phyloP scores from a whole-genome alignment of 2,113 vertebrate species.

The Cyprinodon variegatus region DNA sequence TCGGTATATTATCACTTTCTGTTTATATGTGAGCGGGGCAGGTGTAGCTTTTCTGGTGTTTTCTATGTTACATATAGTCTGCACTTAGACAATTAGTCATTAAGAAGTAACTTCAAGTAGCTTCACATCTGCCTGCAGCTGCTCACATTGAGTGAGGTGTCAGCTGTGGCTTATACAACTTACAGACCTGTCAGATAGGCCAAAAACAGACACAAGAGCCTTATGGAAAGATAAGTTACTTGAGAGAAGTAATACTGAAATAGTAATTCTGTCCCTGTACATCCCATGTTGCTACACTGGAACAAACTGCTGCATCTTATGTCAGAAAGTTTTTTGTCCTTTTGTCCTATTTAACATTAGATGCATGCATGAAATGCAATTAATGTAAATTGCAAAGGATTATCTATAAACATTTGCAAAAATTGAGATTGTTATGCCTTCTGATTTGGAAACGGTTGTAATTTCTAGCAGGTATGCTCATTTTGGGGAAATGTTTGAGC shows the following conservation, averaged over 20 bases:
- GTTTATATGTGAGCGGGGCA: neutral
- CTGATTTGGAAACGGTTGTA: neutral
- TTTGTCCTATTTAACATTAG: neutral
- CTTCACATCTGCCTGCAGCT: constrained; percentile 59
- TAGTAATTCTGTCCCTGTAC: constrained; percentile 3
- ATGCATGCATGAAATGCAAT: neutral
- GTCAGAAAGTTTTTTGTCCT: neutral
- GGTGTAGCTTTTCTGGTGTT: neutral
- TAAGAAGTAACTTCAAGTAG: constrained; percentile 42
- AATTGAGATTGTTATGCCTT: too few relatives aligned
- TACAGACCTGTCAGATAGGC: constrained; percentile 18
- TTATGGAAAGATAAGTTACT: constrained; percentile 29
- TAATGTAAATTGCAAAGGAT: neutral
- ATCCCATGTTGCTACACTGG: constrained; percentile 9
- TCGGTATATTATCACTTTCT: neutral
- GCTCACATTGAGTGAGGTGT: constrained; percentile 50
- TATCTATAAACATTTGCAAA: neutral
- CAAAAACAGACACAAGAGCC: constrained; percentile 20
- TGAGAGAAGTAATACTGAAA: neutral
- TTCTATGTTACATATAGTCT: constrained; percentile 17
- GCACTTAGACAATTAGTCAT: constrained; percentile 23
- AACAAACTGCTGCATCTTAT: constrained; percentile 2
- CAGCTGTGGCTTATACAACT: constrained; percentile 40
- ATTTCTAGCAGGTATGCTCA: neutral
- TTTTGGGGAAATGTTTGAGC: neutral